Base-by-base conservation (phyloP, 2,113 vertebrate genomes). In the Anas platyrhynchos region DNA sequence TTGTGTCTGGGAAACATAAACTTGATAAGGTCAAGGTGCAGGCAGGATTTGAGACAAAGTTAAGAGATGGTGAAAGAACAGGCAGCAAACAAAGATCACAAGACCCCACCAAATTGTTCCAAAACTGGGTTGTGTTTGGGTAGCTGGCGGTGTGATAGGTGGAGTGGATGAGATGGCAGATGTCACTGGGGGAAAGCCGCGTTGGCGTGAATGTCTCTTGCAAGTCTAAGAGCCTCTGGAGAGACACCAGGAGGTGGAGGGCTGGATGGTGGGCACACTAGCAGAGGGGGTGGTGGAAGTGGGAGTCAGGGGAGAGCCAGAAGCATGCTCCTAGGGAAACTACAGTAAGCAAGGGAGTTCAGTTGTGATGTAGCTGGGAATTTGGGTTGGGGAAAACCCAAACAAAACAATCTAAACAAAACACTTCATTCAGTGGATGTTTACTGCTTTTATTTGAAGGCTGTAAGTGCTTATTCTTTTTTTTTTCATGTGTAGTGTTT, bases 391-490 rank as follows among this genome's bases (percentile, higher is more conserved):
- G 32, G 50, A 86, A 52, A 13, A 32, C 21, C 59, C 50, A 50
- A 25, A 50, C 22, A 50, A 25, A 50, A 50, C 21, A 50, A 13
- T 44, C 16, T 52, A 17, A 59, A 74, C 61, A 69, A 74, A 71
- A 55, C 7, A 21, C 55, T 86, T 38, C 0, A 25, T 77, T 74
- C 31, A 26, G 0, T 63, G 0, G 32, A 48, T 75, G 2, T 29
- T 78, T 52, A 36, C 11, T 82, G 11, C 12, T 72, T 87, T 61
- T 48, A 55, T 66, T 71, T 67, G 17, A 77, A 76, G 29, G 54
- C 52, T 48, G 23, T 4, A 31, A 34, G 21, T 62, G 9, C 5
- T 56, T 36, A 26, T 61, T 12, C 5, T 38, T 46, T 32, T 14
- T 20, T 31, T 67, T 21, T 56, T 41, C 20, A 8, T 46, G 6